Conservation (phyloP, 2,113 vertebrate genomes). For the Porphyrio hochstetteri region DNA sequence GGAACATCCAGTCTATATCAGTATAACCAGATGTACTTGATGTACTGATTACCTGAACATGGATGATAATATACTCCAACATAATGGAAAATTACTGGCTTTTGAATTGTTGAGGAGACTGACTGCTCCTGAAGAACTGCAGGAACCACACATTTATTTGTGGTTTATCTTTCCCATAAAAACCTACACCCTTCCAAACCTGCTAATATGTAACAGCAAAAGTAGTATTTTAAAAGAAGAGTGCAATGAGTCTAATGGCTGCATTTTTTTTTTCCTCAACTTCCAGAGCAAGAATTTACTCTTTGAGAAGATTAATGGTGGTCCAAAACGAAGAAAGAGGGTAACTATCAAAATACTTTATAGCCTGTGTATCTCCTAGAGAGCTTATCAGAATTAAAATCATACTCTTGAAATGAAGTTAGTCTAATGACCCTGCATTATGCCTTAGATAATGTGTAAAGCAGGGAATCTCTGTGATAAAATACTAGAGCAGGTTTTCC, state of each 20-base stretch:
- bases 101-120: slow-evolving; percentile 41
- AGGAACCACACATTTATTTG: slow-evolving; percentile 33
- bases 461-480: background rate
- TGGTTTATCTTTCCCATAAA: slow-evolving; percentile 48
- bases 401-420: background rate
- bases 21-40: background rate
- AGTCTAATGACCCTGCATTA: background rate
- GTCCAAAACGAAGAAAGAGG: slow-evolving; percentile 91
- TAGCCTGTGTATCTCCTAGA: background rate
- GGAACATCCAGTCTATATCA: background rate
- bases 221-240: slow-evolving; percentile 43
- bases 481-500: background rate
- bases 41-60: background rate
- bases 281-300: slow-evolving; percentile 92
- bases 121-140: slow-evolving; percentile 21
- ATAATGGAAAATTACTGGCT: slow-evolving; percentile 7
- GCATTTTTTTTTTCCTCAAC: background rate
- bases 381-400: slow-evolving; percentile 3
- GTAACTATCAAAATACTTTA: slow-evolving; percentile 72
- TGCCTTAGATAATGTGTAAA: background rate
- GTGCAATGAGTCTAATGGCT: slow-evolving; percentile 45
- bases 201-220: slow-evolving; percentile 47
- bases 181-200: slow-evolving; percentile 28
- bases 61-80: background rate
- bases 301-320: slow-evolving; percentile 90